Percentiles rank a stretch among this genome's conserved stretches.
Evolutionary conservation across 2,888 invertebrate genomes (phyloP).

Genomic region (Podabrus alpinus): DNA sequence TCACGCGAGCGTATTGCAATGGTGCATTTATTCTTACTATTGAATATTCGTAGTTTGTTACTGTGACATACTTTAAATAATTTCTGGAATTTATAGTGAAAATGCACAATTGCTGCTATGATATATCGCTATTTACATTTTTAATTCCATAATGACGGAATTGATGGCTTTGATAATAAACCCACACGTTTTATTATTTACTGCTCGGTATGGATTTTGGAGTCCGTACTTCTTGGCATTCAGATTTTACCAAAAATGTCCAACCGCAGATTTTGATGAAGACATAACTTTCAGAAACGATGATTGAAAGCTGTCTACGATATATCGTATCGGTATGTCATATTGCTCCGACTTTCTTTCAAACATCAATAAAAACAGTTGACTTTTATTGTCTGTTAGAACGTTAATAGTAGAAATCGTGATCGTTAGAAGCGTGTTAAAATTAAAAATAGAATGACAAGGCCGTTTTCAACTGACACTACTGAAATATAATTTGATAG

Average conservation of each 20-base stretch:
- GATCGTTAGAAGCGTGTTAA: not conserved
- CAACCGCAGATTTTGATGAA: not conserved
- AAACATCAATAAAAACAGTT: not conserved
- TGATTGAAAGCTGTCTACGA: not conserved
- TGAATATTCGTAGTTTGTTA: not conserved
- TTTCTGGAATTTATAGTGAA: not conserved
- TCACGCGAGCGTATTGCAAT: not conserved
- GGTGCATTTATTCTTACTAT: not conserved
- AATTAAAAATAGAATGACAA: not conserved
- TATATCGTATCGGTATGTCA: too few species aligned
- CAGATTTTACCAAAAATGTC: not conserved
- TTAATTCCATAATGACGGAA: not conserved
- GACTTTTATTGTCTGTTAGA: not conserved
- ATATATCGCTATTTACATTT: not conserved
- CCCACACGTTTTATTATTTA: not conserved
- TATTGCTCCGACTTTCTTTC: not conserved
- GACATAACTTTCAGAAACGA: not conserved
- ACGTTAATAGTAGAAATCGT: not conserved
- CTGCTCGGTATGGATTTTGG: not conserved
- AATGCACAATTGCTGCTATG: not conserved
- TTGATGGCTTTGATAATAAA: not conserved
- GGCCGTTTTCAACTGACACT: constrained; percentile 18
- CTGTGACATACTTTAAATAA: not conserved
- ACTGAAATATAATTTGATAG: constrained; percentile 40
- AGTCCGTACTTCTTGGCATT: too few species aligned